phyloP scores from a whole-genome alignment of 2,888 invertebrate species.

The Eledona agricola region DNA sequence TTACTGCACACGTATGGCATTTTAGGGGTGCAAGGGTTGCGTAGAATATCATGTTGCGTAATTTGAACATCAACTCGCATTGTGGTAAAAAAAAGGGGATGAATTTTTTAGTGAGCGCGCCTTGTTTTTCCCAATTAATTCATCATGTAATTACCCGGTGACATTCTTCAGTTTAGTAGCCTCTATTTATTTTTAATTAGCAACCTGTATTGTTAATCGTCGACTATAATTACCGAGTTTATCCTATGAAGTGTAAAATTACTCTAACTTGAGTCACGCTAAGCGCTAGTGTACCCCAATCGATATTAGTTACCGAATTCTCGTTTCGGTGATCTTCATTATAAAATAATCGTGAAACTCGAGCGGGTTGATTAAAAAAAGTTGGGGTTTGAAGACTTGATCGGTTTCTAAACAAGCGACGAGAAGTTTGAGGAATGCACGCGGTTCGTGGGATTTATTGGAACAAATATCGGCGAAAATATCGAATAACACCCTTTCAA shows the following conservation, averaged over 20 bases:
- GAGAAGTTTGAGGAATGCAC: slow-evolving; percentile 19
- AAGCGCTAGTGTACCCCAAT: background rate
- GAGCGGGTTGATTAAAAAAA: slow-evolving; percentile 1
- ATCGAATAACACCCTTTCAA: slow-evolving; percentile 13
- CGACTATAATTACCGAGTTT: slow-evolving; percentile 21
- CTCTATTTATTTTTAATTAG: slow-evolving; percentile 23
- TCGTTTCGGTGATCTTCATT: no score
- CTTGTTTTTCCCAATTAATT: slow-evolving; percentile 21
- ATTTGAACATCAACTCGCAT: slow-evolving; percentile 31
- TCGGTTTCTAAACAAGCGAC: slow-evolving; percentile 7
- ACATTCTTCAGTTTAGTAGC: slow-evolving; percentile 17
- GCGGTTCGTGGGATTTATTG: slow-evolving; percentile 14
- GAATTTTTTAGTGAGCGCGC: slow-evolving; percentile 24
- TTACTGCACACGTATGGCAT: slow-evolving; percentile 35
- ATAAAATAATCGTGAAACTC: no score
- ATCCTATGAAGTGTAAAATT: background rate
- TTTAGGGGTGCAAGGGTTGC: slow-evolving; percentile 34
- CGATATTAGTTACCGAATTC: no score
- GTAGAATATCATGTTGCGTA: slow-evolving; percentile 38
- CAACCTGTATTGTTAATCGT: slow-evolving; percentile 7
- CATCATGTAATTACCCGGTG: slow-evolving; percentile 16
- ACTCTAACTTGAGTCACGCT: slow-evolving; percentile 9
- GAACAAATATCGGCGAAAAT: slow-evolving; percentile 16
- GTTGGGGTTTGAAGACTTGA: slow-evolving; percentile 2
- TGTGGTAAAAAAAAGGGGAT: slow-evolving; percentile 15